Evolutionary conservation across 2,113 vertebrate genomes (phyloP).

Genomic region (Apaloderma vittatum): DNA sequence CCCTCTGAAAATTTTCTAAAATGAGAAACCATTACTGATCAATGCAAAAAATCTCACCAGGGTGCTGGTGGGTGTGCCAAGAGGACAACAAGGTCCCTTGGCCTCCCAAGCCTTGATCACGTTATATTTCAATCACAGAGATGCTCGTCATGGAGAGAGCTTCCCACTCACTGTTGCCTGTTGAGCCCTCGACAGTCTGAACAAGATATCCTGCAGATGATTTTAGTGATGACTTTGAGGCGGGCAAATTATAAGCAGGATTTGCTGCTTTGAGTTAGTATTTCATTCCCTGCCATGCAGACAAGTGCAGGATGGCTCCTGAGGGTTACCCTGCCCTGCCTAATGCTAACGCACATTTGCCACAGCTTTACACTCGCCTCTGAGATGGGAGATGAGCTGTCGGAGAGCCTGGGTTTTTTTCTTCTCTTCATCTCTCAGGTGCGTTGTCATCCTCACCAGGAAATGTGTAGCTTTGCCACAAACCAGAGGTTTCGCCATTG

Average conservation of each 20-base stretch:
- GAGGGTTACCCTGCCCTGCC: not conserved
- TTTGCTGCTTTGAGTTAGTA: not conserved
- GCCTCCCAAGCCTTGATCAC: not conserved
- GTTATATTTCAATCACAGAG: accelerated
- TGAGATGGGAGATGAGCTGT: not conserved
- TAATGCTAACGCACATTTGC: not conserved
- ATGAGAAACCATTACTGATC: not conserved
- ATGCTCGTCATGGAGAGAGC: not conserved
- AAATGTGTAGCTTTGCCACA: not conserved
- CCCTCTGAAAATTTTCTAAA: not conserved
- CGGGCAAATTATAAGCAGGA: not conserved
- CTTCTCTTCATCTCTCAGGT: not conserved
- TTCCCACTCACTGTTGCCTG: not conserved
- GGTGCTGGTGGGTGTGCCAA: not conserved
- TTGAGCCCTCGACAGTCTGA: not conserved
- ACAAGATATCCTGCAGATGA: accelerated
- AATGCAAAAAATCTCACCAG: not conserved
- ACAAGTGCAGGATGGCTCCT: not conserved
- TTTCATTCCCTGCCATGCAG: not conserved
- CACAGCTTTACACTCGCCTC: not conserved
- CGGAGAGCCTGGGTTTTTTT: not conserved
- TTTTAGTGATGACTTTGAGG: not conserved
- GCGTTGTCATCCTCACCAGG: not conserved
- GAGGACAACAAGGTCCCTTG: not conserved
- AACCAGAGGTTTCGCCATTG: not conserved